phyloP scores from a whole-genome alignment of 2,797 vertebrate genomes.

The Clarias fuscus region DNA sequence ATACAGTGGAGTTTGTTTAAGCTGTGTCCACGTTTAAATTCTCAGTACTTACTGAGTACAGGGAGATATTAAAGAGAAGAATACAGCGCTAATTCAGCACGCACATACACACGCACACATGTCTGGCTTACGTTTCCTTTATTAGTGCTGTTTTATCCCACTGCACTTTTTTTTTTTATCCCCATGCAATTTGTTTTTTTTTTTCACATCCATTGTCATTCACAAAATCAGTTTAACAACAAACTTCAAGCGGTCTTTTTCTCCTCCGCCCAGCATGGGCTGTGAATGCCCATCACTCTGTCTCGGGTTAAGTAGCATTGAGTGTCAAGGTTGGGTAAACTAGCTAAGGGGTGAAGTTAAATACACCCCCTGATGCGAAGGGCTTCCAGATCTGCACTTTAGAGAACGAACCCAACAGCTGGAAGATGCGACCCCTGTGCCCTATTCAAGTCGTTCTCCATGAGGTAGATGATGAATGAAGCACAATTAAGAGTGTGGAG shows the following conservation, averaged over 20 bases:
- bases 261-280: constrained; percentile 28
- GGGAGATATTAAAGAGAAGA: not conserved
- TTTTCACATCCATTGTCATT: constrained; percentile 45
- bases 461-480: constrained; percentile 43
- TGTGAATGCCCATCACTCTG: constrained; percentile 42
- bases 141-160: not conserved
- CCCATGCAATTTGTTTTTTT: not conserved
- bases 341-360: constrained; percentile 35
- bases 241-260: constrained; percentile 13
- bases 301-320: constrained; percentile 44
- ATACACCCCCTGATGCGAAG: constrained; percentile 41
- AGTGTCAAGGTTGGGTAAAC: constrained; percentile 62
- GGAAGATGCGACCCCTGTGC: constrained; percentile 44
- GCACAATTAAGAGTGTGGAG: constrained; percentile 48
- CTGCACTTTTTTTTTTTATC: not conserved
- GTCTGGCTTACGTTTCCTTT: not conserved
- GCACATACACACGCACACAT: too few relatives aligned
- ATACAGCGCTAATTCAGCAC: not conserved
- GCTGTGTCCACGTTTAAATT: constrained; percentile 2
- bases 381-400: constrained; percentile 30
- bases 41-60: not conserved
- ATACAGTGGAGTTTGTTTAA: constrained; percentile 10
- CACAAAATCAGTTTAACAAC: constrained; percentile 54
- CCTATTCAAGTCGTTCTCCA: constrained; percentile 22
- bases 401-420: constrained; percentile 47